Evolutionary conservation across 37 sponge, comb jelly and placozoan species (phyloP).

Genomic region (Bolinopsis microptera): DNA sequence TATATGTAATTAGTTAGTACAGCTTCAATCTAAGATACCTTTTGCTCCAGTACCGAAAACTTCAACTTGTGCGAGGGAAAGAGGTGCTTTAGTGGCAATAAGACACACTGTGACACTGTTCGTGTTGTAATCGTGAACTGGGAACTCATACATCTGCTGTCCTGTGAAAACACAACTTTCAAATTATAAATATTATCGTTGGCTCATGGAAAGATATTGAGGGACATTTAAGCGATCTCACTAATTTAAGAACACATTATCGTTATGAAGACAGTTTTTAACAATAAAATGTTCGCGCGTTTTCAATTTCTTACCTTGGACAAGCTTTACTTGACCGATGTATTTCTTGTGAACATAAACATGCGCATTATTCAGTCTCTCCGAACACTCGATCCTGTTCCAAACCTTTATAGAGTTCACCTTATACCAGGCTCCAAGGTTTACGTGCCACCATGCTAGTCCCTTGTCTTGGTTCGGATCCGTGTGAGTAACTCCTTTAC

Average conservation of each 20-base stretch:
- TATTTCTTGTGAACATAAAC: neutral
- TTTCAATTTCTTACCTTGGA: neutral
- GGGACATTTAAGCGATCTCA: no score
- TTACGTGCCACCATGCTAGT: slow-evolving; percentile 2
- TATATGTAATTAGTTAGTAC: no score
- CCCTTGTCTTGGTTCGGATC: neutral
- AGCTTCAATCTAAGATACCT: neutral
- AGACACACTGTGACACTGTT: neutral
- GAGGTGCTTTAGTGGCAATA: neutral
- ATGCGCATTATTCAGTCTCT: neutral
- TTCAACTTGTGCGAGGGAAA: slow-evolving; percentile 18
- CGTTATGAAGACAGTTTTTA: no score
- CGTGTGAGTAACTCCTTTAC: slow-evolving; percentile 33
- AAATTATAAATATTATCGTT: no score
- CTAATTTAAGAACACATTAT: no score
- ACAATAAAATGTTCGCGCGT: no score
- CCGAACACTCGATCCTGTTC: slow-evolving; percentile 10
- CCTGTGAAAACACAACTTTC: no score
- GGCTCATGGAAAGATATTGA: no score
- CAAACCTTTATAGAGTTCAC: neutral
- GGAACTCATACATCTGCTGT: neutral
- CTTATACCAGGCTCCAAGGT: neutral
- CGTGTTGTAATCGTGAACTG: neutral
- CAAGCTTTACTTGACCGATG: neutral
- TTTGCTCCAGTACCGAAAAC: neutral